Evolutionary conservation across 2,113 vertebrate species (phyloP), one percentile per base, ranked within the genome.

Genomic region (Tyrannus savana): DNA sequence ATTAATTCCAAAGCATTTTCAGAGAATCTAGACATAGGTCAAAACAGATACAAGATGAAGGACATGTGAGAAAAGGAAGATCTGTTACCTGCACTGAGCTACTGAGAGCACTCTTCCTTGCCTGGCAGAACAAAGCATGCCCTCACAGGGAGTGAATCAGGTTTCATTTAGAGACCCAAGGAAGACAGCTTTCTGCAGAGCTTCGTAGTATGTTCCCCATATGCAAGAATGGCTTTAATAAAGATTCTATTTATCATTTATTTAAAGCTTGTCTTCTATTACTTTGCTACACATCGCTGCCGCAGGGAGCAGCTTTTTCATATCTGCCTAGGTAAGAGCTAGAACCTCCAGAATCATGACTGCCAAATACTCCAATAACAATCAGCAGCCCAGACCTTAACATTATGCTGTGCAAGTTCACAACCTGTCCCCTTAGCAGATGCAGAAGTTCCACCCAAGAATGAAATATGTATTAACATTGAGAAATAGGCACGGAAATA

Each of bases 141-240:
- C 63, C 55, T 86, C 5, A 1, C n/a, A 21, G 42, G 2, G 24
- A 1, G 1, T 18, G 30, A 92, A 67, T 33, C n/a, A 46, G 63
- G 24, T 67, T 90, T 84, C 46, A 73, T 22, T 46, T 64, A 78
- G 42, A 68, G 24, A 84, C 24, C 9, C 31, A 75, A 71, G 50
- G 64, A 86, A 87, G 56, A 37, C 33, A 87, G 73, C 39, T 59
- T 81, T 52, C 83, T 17, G 28, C 31, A 67, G 12, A 67, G 16
- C 41, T 90, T 73, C n/a, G 23, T 10, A 78, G 60, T 66, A 89
- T 92, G 95, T 49, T 89, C 39, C 35, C 91, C 93, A 87, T 89
- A 95, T 89, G 93, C 47, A 56, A 84, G 89, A 92, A 93, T 78
- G 91, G 84, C 30, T 91, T 96, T 92, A 95, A 95, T 95, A 92